Conservation (phyloP, 2,113 vertebrate species). For the Furnarius figulus region DNA sequence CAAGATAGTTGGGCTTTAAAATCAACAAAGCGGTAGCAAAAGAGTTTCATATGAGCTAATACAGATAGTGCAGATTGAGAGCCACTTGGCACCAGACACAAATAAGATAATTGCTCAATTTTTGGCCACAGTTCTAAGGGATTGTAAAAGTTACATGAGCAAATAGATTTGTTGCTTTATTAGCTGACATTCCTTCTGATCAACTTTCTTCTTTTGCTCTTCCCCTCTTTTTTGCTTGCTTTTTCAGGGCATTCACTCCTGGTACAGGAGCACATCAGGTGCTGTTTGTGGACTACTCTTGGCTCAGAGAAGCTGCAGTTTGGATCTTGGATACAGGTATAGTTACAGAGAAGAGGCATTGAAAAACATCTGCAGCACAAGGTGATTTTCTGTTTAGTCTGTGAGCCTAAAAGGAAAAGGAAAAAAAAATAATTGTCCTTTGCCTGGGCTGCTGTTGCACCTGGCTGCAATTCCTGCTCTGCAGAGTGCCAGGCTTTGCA, state of each 20-base stretch:
- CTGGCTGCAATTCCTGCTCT: background rate
- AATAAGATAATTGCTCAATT: background rate
- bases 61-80: background rate
- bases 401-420: background rate
- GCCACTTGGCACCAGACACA: background rate
- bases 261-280: background rate
- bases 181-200: background rate
- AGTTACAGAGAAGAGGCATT: background rate
- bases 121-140: background rate
- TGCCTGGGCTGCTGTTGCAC: background rate
- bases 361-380: background rate
- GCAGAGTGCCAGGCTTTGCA: background rate
- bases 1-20: background rate
- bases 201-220: background rate
- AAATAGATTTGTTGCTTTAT: background rate
- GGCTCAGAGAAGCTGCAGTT: background rate
- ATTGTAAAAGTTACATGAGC: background rate
- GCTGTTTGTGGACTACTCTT: background rate
- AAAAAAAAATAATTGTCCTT: background rate
- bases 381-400: background rate
- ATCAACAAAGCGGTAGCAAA: background rate
- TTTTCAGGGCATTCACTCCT: background rate
- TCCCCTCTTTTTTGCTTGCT: background rate
- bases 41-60: background rate
- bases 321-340: background rate